phyloP scores from a whole-genome alignment of 2,797 vertebrate species.

The Aldrovandia affinis region DNA sequence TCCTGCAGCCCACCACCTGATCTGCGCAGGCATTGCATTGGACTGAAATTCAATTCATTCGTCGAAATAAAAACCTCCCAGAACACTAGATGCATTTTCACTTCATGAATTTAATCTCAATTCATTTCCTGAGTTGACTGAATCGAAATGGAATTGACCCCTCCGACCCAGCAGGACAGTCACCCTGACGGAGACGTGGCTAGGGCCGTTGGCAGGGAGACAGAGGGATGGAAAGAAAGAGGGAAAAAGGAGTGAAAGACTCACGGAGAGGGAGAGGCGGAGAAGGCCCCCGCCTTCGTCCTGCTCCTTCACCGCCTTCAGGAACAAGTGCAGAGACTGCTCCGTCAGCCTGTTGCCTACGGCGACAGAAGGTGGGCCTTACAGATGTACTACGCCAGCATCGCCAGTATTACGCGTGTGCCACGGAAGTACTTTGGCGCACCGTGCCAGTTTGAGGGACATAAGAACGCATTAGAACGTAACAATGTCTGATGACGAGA shows the following conservation, averaged over 20 bases:
- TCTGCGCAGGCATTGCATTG: too few relatives aligned
- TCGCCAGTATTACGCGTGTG: too few relatives aligned
- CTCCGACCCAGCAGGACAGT: neutral
- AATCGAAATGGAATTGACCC: too few relatives aligned
- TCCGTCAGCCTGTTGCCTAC: constrained; percentile 74
- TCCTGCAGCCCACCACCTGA: too few relatives aligned
- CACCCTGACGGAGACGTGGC: neutral
- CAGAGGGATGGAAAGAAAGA: neutral
- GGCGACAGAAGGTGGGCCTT: neutral
- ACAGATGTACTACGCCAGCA: neutral
- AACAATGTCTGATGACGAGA: neutral
- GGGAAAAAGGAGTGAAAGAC: constrained; percentile 25
- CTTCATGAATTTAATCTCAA: too few relatives aligned
- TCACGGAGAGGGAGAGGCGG: constrained; percentile 69
- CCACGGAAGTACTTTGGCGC: neutral
- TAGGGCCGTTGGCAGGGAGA: neutral
- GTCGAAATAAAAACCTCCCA: too few relatives aligned
- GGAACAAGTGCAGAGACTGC: constrained; percentile 60
- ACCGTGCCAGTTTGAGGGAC: neutral
- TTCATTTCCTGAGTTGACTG: too few relatives aligned
- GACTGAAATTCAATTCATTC: too few relatives aligned
- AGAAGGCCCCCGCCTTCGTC: constrained; percentile 57
- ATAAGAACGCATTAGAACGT: too few relatives aligned
- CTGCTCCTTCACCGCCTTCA: constrained; percentile 60
- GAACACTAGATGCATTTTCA: too few relatives aligned